A percentile compares a stretch with the other conserved stretches of the same genome.
phyloP scores from a whole-genome alignment of 2,888 invertebrate genomes.

The Oxyteleia sp. region DNA sequence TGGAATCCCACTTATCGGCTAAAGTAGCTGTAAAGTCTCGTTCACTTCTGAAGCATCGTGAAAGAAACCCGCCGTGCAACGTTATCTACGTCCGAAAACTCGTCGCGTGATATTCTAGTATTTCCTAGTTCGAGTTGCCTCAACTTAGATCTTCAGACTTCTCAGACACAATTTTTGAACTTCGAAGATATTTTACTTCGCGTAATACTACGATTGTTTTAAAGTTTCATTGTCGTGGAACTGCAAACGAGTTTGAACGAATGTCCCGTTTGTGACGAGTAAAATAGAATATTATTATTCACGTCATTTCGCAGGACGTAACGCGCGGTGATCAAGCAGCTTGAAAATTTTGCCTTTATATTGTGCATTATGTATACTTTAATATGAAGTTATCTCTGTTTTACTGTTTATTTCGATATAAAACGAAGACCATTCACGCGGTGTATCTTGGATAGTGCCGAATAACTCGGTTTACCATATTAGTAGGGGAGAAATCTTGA shows the following conservation, averaged over 20 bases:
- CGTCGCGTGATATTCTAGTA: constrained; percentile 70
- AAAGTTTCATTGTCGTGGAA: constrained; percentile 55
- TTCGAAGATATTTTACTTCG: constrained; percentile 61
- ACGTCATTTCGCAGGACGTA: constrained; percentile 8
- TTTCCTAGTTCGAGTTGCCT: constrained; percentile 68
- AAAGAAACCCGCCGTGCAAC: constrained; percentile 68
- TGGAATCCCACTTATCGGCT: constrained; percentile 81
- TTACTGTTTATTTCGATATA: neutral
- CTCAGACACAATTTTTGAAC: constrained; percentile 66
- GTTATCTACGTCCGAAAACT: constrained; percentile 71
- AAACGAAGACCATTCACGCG: neutral
- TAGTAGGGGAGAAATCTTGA: constrained; percentile 7
- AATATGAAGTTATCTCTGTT: neutral
- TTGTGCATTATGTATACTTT: neutral
- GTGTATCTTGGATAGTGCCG: neutral
- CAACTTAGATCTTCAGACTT: constrained; percentile 64
- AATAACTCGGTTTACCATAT: neutral
- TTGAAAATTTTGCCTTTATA: neutral
- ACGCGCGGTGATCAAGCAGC: constrained; percentile 15
- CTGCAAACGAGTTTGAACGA: constrained; percentile 48
- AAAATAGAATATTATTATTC: constrained; percentile 61
- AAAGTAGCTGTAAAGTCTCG: constrained; percentile 82
- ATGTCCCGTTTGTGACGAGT: constrained; percentile 25
- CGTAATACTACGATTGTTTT: constrained; percentile 55
- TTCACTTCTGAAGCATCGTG: constrained; percentile 72